Conservation (phyloP, 1,140 invertebrate species). For the Nephotettix cincticeps region DNA sequence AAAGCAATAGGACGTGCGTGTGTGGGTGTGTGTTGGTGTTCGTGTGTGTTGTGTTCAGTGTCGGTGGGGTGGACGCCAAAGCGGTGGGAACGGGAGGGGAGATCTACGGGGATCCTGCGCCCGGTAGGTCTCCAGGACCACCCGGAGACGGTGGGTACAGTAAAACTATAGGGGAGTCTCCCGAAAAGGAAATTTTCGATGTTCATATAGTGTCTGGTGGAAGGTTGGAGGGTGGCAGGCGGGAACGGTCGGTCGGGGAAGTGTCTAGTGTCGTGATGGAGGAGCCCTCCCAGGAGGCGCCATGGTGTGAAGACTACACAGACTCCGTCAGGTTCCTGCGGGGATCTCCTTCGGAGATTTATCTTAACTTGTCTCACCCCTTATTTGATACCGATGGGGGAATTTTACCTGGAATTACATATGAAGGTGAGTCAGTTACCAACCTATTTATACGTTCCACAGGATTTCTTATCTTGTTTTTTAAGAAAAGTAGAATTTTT, state of each 20-base stretch:
- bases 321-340: not conserved
- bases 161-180: no score
- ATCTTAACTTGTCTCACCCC: not conserved
- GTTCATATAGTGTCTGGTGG: no score
- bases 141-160: not conserved
- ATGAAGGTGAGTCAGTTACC: not conserved
- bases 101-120: constrained; percentile 9
- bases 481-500: no score
- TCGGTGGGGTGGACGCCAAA: not conserved
- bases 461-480: no score
- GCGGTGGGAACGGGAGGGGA: constrained; percentile 1
- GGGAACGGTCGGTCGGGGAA: no score
- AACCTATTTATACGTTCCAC: no score
- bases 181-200: no score
- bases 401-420: not conserved
- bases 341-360: not conserved
- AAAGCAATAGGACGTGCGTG: not conserved
- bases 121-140: constrained; percentile 1
- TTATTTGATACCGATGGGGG: not conserved
- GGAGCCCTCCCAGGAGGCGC: not conserved
- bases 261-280: not conserved
- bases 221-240: no score
- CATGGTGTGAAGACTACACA: constrained; percentile 10
- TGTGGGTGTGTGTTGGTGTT: not conserved
- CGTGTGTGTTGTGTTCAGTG: not conserved